phyloP scores from a whole-genome alignment of 2,113 vertebrate genomes.

The Phalacrocorax aristotelis region DNA sequence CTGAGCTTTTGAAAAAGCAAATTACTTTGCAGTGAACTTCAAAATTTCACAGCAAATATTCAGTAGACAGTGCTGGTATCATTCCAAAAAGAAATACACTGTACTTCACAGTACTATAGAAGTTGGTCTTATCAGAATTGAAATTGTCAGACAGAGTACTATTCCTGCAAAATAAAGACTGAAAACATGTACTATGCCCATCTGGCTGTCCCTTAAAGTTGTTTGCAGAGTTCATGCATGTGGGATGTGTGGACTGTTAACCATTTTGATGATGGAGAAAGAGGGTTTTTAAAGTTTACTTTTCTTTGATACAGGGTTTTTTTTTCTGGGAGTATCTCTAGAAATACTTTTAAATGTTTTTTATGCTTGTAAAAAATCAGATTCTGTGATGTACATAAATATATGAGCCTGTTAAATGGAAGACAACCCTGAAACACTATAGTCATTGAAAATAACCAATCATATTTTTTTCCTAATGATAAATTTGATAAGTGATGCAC shows the following conservation, averaged over 20 bases:
- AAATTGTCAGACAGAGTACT: background rate
- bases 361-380: background rate
- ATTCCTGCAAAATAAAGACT: background rate
- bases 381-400: background rate
- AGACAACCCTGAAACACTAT: background rate
- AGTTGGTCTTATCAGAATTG: background rate
- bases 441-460: background rate
- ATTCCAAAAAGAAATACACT: background rate
- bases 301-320: background rate
- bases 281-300: background rate
- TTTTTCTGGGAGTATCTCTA: background rate
- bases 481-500: background rate
- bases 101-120: background rate
- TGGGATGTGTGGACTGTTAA: background rate
- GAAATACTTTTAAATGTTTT: background rate
- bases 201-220: background rate
- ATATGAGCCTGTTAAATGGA: background rate
- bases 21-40: background rate
- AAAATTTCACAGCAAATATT: background rate
- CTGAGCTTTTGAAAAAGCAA: background rate
- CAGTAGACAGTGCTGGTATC: background rate
- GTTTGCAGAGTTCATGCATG: background rate
- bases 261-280: background rate
- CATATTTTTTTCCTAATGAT: background rate
- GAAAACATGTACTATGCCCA: background rate